These are phyloP conservation scores for Ischnura elegans DNA, from an alignment of 2,888 invertebrate species.

Conservation along the genomic window DNA sequence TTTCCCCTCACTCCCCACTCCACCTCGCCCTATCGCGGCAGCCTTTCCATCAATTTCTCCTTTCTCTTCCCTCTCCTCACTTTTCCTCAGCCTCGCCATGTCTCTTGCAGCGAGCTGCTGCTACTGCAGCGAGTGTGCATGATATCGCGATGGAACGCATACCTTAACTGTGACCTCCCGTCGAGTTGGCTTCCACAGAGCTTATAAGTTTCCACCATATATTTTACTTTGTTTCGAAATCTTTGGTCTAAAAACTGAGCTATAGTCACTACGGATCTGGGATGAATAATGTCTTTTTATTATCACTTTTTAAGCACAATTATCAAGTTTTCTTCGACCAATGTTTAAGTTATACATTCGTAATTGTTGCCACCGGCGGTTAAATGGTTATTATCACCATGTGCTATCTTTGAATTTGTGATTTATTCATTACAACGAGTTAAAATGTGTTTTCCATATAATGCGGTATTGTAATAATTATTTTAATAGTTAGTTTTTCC, in stretches of 20 bases:
- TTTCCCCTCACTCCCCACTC: not conserved
- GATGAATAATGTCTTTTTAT: too few relatives aligned
- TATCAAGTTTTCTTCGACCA: not conserved
- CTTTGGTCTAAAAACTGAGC: too few relatives aligned
- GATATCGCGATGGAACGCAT: slow-evolving; percentile 42
- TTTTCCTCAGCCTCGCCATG: not conserved
- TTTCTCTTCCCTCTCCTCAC: too few relatives aligned
- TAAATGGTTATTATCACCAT: too few relatives aligned
- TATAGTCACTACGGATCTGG: too few relatives aligned
- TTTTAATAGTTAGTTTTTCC: too few relatives aligned
- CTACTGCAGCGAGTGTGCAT: slow-evolving; percentile 5
- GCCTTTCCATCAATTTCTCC: not conserved
- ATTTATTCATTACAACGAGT: too few relatives aligned
- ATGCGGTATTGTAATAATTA: too few relatives aligned
- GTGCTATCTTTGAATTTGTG: too few relatives aligned
- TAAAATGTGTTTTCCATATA: too few relatives aligned
- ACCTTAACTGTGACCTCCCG: slow-evolving; percentile 33
- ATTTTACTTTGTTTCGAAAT: slow-evolving; percentile 20
- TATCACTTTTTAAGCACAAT: not conserved
- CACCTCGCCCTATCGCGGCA: not conserved
- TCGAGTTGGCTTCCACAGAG: not conserved
- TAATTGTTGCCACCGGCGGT: too few relatives aligned
- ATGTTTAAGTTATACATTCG: too few relatives aligned
- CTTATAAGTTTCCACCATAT: not conserved
- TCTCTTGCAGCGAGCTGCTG: not conserved